Evolutionary conservation across 2,888 invertebrate species (phyloP).

Genomic region (Dolichopus griseipennis): DNA sequence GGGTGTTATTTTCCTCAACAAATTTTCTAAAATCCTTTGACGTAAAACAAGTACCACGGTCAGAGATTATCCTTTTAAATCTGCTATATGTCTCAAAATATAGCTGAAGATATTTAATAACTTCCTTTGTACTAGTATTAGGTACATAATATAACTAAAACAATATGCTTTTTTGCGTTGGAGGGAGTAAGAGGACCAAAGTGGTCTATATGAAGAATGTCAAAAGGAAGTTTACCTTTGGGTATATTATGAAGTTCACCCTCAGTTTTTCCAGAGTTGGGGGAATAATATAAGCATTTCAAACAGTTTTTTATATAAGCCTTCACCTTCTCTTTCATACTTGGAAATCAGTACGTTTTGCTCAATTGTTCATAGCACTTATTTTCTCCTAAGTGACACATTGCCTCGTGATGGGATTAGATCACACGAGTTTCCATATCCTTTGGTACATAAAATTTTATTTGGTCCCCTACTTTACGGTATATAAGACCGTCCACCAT

Average conservation of each 20-base stretch:
- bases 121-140: neutral
- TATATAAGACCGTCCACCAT: conserved; percentile 19
- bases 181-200: neutral
- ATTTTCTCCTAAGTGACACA: conserved; percentile 30
- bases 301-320: neutral
- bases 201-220: conserved; percentile 1
- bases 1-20: neutral
- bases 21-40: neutral
- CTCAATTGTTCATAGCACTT: conserved; percentile 25
- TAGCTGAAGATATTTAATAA: neutral
- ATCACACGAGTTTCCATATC: conserved; percentile 22
- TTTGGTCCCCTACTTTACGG: conserved; percentile 13
- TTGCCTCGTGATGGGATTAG: conserved; percentile 25
- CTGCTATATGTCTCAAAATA: neutral
- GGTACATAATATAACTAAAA: neutral
- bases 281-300: neutral
- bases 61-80: neutral
- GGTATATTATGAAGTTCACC: neutral
- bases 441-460: conserved; percentile 20
- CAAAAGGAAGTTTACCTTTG: neutral
- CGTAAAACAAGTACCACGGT: neutral
- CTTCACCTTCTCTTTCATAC: conserved; percentile 22
- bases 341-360: conserved; percentile 30
- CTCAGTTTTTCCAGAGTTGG: neutral
- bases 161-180: neutral